Evolutionary conservation across 1,140 invertebrate species (phyloP).

Genomic region (Lordiphosa clarofinis): DNA sequence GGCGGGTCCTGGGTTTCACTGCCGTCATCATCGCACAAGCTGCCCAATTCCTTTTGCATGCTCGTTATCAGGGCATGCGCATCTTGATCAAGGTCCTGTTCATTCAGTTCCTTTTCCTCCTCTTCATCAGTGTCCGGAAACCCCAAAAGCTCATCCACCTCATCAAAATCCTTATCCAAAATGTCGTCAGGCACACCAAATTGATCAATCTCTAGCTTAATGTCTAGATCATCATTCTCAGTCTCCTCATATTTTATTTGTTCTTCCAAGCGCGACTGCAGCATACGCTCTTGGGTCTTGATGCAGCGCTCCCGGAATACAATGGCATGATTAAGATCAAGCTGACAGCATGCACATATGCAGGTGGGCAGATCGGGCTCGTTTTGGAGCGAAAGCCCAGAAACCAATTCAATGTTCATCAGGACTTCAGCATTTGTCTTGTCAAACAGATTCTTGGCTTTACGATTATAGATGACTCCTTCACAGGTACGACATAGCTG

Average conservation of each 20-base stretch:
- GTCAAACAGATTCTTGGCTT: slow-evolving; percentile 49
- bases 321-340: slow-evolving; percentile 44
- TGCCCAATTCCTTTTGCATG: slow-evolving; percentile 27
- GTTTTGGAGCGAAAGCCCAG: slow-evolving; percentile 24
- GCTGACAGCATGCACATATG: slow-evolving; percentile 55
- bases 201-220: slow-evolving; percentile 1
- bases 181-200: not conserved
- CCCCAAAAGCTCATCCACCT: slow-evolving; percentile 4
- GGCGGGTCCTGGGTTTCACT: slow-evolving; percentile 7
- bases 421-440: slow-evolving; percentile 29
- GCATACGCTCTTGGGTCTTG: slow-evolving; percentile 34
- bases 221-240: not conserved
- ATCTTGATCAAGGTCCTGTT: slow-evolving; percentile 18
- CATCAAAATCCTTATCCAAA: not conserved
- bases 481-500: slow-evolving; percentile 46
- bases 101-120: not conserved
- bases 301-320: slow-evolving; percentile 44
- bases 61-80: slow-evolving; percentile 15
- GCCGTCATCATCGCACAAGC: slow-evolving; percentile 22
- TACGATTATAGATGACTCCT: slow-evolving; percentile 48
- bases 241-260: not conserved
- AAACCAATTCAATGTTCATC: slow-evolving; percentile 27
- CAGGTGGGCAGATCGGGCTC: slow-evolving; percentile 29
- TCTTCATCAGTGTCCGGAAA: not conserved
- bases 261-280: not conserved